Evolutionary conservation across 2,113 vertebrate species (phyloP).

Genomic region (Lagopus muta): DNA sequence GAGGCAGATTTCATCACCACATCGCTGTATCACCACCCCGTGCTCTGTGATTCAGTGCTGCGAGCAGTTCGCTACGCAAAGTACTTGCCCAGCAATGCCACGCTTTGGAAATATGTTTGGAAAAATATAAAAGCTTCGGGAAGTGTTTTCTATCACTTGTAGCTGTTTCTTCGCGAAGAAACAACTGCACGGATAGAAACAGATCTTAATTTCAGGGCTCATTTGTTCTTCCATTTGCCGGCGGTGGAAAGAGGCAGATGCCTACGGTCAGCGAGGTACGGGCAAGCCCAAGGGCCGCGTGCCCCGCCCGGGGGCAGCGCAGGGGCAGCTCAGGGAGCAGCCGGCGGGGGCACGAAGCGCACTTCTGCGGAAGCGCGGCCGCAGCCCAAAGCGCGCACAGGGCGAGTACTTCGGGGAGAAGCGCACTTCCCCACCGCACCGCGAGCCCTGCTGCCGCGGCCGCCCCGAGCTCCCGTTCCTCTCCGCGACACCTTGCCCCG

Average conservation of each 20-base stretch:
- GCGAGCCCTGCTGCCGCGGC: not conserved
- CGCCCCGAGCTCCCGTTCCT: not conserved
- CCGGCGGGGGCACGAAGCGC: no score
- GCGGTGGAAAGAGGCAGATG: not conserved
- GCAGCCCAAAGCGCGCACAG: no score
- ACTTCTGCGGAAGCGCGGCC: no score
- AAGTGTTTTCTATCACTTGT: fast-evolving
- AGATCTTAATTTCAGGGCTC: not conserved
- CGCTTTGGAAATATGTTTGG: not conserved
- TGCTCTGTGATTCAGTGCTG: slow-evolving; percentile 39
- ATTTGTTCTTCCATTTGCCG: not conserved
- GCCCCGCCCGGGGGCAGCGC: not conserved
- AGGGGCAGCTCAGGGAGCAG: no score
- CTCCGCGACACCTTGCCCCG: no score
- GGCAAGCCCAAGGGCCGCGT: not conserved
- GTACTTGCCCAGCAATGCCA: not conserved
- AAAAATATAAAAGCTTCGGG: not conserved
- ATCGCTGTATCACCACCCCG: not conserved
- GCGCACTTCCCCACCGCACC: no score
- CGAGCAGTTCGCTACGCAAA: slow-evolving; percentile 3
- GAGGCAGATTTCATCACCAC: not conserved
- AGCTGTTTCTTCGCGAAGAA: not conserved
- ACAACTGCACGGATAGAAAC: not conserved
- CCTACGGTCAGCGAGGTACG: not conserved
- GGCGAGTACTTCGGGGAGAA: not conserved